These are phyloP conservation scores for Eupithecia exiguata DNA, from an alignment of 2,888 invertebrate genomes.

Conservation along the genomic window DNA sequence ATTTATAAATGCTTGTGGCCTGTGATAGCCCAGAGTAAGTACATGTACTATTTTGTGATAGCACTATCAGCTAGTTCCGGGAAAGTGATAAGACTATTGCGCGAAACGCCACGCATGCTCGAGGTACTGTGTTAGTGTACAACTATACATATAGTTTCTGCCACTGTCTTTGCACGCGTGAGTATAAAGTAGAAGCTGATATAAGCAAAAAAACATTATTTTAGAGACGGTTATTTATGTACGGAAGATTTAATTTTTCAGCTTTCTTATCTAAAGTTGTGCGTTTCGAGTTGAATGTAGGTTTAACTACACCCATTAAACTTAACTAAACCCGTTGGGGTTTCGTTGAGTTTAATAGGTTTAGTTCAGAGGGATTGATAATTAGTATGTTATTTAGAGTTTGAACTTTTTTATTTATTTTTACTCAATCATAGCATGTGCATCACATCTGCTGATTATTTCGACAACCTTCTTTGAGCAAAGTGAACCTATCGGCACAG, in stretches of 20 bases:
- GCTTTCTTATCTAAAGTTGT: not conserved
- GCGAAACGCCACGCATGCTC: slow-evolving; percentile 27
- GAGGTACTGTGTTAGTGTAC: not conserved
- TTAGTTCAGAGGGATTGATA: not conserved
- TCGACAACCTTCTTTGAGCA: too few species aligned
- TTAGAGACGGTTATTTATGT: too few species aligned
- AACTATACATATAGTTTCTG: not conserved
- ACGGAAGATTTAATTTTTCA: too few species aligned
- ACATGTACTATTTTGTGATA: slow-evolving; percentile 45
- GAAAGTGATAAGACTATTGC: slow-evolving; percentile 52
- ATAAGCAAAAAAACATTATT: not conserved
- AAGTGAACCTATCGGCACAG: too few species aligned
- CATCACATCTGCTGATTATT: too few species aligned
- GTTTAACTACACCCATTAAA: too few species aligned
- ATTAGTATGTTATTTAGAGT: too few species aligned
- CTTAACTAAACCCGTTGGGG: too few species aligned
- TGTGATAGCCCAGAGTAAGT: not conserved
- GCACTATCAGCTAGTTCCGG: slow-evolving; percentile 57
- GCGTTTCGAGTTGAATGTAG: too few species aligned
- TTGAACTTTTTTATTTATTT: too few species aligned
- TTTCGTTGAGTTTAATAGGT: too few species aligned
- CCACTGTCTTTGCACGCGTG: not conserved
- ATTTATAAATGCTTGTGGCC: not conserved
- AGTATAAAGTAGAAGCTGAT: not conserved
- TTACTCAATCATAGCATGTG: too few species aligned